These are phyloP conservation scores for Xyliphius kryptos DNA, from an alignment of 2,113 vertebrate species.

Conservation along the genomic window DNA sequence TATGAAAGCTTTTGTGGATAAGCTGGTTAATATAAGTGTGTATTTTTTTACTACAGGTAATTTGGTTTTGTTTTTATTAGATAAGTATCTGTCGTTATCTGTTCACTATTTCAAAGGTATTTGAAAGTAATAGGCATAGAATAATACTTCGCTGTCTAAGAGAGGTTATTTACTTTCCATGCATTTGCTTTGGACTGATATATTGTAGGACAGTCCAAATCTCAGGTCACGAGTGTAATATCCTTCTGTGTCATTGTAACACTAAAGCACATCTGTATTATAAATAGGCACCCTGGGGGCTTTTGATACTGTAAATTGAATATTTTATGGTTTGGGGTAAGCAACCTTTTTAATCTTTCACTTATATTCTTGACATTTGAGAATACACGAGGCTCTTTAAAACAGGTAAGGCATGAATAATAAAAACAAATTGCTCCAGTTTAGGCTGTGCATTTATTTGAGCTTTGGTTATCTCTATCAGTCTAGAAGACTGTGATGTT, in stretches of 20 bases:
- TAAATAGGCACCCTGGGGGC: conserved; percentile 56
- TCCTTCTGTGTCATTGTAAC: conserved; percentile 61
- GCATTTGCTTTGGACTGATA: conserved; percentile 55
- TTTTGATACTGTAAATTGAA: conserved; percentile 68
- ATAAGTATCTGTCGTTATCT: conserved; percentile 48
- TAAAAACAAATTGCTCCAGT: conserved; percentile 12
- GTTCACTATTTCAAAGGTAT: conserved; percentile 52
- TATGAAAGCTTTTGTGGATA: too few relatives aligned
- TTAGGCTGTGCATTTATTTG: not conserved
- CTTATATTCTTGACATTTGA: conserved; percentile 56
- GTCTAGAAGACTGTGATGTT: too few relatives aligned
- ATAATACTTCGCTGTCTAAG: conserved; percentile 25
- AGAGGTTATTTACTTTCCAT: conserved; percentile 54
- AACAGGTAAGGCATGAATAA: conserved; percentile 56
- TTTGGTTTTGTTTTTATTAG: conserved; percentile 16
- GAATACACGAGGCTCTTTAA: conserved; percentile 50
- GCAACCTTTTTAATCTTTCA: conserved; percentile 53
- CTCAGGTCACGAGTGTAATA: conserved; percentile 51
- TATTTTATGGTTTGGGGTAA: conserved; percentile 66
- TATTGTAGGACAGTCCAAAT: conserved; percentile 47
- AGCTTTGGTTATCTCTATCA: not conserved
- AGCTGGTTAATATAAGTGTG: too few relatives aligned
- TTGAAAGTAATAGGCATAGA: conserved; percentile 23
- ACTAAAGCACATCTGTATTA: conserved; percentile 55
- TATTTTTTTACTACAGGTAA: too few relatives aligned